phyloP scores from a whole-genome alignment of 1,140 invertebrate genomes.

The Conus betulinus region DNA sequence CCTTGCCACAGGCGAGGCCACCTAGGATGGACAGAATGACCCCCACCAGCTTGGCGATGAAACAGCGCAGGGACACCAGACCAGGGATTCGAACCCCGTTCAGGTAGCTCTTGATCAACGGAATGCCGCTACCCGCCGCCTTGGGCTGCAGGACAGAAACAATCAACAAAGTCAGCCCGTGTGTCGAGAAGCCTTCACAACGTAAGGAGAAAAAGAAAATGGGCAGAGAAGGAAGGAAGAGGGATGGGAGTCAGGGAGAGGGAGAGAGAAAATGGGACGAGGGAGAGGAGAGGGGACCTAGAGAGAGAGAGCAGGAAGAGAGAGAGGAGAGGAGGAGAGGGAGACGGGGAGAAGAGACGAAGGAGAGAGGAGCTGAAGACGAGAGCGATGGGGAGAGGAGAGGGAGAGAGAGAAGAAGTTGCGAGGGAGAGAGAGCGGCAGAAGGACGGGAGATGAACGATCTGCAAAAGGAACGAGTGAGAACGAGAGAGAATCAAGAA shows the following conservation, averaged over 20 bases:
- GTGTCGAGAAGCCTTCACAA: no score
- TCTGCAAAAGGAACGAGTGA: not conserved
- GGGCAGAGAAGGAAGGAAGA: no score
- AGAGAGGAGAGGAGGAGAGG: no score
- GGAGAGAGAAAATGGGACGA: no score
- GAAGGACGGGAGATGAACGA: not conserved
- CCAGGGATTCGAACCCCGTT: conserved; percentile 91
- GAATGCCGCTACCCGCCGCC: conserved; percentile 97
- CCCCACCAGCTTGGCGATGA: conserved; percentile 93
- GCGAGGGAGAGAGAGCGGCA: not conserved
- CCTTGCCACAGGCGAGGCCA: conserved; percentile 96
- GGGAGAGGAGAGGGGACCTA: no score
- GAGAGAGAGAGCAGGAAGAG: no score
- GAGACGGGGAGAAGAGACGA: not conserved
- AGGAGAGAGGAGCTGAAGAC: not conserved
- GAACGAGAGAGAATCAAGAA: not conserved
- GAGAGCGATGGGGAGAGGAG: no score
- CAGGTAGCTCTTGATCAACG: conserved; percentile 98
- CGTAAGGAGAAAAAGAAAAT: no score
- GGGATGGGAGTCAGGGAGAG: no score
- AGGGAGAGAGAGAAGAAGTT: not conserved
- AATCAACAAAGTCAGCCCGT: not conserved
- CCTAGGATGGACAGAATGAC: conserved; percentile 96
- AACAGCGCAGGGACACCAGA: conserved; percentile 87
- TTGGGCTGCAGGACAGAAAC: conserved; percentile 81